These are phyloP conservation scores for Philypnodon macrostomus DNA, from an alignment of 2,797 vertebrate species.

Conservation along the genomic window DNA sequence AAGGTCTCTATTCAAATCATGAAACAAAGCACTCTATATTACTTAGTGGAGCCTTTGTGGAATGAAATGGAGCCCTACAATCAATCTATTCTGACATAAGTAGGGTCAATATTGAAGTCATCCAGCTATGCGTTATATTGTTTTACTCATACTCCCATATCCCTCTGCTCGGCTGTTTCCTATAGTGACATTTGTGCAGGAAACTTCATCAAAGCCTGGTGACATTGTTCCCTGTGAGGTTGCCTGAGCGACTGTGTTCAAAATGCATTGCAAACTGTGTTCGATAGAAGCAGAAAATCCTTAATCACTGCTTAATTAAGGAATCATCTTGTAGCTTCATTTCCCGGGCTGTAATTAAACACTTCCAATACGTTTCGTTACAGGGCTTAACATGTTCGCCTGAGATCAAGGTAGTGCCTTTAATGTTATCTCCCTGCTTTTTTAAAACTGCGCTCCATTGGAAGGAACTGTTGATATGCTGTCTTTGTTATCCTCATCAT, in stretches of 20 bases:
- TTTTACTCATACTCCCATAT: slow-evolving; percentile 31
- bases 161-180: slow-evolving; percentile 36
- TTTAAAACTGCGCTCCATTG: slow-evolving; percentile 76
- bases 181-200: slow-evolving; percentile 67
- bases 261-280: slow-evolving; percentile 82
- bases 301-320: slow-evolving; percentile 88
- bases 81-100: slow-evolving; percentile 40
- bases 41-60: slow-evolving; percentile 35
- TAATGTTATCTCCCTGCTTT: slow-evolving; percentile 81
- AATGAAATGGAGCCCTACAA: slow-evolving; percentile 41
- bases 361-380: slow-evolving; percentile 84
- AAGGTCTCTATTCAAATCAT: slow-evolving; percentile 53
- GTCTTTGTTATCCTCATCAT: slow-evolving; percentile 79
- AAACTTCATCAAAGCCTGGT: slow-evolving; percentile 79
- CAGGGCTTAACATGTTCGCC: slow-evolving; percentile 86
- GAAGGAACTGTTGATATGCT: slow-evolving; percentile 82
- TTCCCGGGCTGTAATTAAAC: slow-evolving; percentile 86
- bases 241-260: slow-evolving; percentile 79
- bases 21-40: slow-evolving; percentile 52
- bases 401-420: slow-evolving; percentile 87
- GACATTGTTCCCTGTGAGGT: slow-evolving; percentile 80
- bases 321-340: slow-evolving; percentile 87
- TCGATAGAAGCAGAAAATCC: slow-evolving; percentile 86
- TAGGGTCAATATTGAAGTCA: slow-evolving; percentile 42
- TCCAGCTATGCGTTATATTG: slow-evolving; percentile 9